Conservation (phyloP, 2,888 invertebrate genomes). For the Mayetiola destructor region DNA sequence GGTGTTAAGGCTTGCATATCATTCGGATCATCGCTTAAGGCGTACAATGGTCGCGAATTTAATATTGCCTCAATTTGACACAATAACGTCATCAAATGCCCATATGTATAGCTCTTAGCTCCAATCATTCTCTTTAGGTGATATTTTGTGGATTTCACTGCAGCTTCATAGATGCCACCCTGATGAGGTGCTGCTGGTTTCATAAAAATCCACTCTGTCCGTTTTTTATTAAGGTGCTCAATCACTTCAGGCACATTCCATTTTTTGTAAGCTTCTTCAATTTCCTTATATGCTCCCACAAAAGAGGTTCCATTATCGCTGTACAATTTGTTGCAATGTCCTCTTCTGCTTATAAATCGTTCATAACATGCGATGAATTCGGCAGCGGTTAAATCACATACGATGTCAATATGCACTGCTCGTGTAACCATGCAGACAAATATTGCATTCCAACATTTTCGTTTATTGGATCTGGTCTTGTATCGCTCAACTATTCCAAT, state of each 20-base stretch:
- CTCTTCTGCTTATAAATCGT: conserved; percentile 23
- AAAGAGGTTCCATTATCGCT: conserved; percentile 26
- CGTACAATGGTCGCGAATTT: background rate
- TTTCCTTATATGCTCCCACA: conserved; percentile 21
- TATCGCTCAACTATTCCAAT: background rate
- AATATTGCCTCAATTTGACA: background rate
- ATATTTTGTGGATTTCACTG: conserved; percentile 16
- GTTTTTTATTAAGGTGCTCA: conserved; percentile 21
- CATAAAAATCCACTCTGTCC: conserved; percentile 24
- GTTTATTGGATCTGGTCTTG: too few species aligned
- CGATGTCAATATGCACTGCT: conserved; percentile 19
- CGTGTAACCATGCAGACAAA: conserved; percentile 20
- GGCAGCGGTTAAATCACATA: conserved; percentile 18
- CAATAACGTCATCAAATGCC: background rate
- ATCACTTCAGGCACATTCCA: background rate
- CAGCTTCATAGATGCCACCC: conserved; percentile 26
- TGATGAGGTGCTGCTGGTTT: conserved; percentile 24
- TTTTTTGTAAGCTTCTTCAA: background rate
- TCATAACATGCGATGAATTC: conserved; percentile 22
- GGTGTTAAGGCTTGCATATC: background rate
- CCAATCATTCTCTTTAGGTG: background rate
- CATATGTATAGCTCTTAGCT: background rate
- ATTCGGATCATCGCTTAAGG: background rate
- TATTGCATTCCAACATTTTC: background rate
- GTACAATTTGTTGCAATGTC: conserved; percentile 20